Percentiles rank a stretch among this genome's conserved stretches.
Evolutionary conservation across 2,113 vertebrate genomes (phyloP).

Genomic region (Callithrix jacchus): DNA sequence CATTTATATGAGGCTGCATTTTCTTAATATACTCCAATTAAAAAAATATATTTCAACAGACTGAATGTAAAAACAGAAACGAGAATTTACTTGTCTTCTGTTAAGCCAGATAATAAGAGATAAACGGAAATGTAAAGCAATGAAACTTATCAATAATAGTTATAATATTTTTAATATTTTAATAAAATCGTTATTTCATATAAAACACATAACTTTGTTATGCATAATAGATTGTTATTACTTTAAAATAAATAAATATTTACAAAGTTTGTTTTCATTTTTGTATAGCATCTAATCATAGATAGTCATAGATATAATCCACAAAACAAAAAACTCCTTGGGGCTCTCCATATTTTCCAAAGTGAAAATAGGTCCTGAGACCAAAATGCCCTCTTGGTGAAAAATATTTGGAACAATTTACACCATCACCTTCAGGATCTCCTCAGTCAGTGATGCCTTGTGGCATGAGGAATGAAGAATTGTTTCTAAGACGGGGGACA

Average conservation of each 20-base stretch:
- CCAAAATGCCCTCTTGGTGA: neutral
- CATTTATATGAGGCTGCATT: neutral
- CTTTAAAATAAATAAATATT: neutral
- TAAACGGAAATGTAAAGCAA: constrained; percentile 3
- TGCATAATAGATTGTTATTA: neutral
- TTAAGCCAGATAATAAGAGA: neutral
- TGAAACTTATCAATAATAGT: neutral
- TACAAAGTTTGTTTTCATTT: neutral
- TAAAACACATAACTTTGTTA: neutral
- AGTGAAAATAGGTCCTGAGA: neutral
- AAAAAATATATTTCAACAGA: neutral
- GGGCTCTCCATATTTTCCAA: neutral
- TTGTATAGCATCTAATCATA: neutral
- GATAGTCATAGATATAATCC: neutral
- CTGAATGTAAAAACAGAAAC: neutral
- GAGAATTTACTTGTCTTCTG: neutral
- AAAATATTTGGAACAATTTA: neutral
- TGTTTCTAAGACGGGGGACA: constrained; percentile 59
- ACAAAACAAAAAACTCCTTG: neutral
- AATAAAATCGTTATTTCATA: constrained; percentile 8
- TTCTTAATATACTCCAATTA: constrained; percentile 16
- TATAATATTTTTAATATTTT: neutral
- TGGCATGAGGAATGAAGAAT: constrained; percentile 16
- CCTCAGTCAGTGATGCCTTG: neutral
- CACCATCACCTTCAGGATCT: neutral